phyloP scores from a whole-genome alignment of 2,113 vertebrate genomes.

The Mormoops blainvillei region DNA sequence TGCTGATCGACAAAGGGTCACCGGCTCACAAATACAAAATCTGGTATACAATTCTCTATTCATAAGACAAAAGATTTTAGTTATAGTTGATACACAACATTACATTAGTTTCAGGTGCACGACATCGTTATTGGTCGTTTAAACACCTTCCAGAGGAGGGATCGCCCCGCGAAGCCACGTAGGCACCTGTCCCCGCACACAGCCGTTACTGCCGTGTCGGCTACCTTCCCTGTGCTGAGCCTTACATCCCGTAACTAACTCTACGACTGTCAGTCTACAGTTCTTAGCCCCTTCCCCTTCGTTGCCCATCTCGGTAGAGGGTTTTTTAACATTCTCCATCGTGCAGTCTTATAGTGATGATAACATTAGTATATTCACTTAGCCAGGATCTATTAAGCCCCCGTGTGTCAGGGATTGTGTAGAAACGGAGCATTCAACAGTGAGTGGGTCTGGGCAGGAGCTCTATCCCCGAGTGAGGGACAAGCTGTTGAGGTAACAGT shows the following conservation, averaged over 20 bases:
- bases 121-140: neutral
- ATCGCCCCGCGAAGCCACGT: rapidly evolving
- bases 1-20: neutral
- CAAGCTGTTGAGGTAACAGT: rapidly evolving
- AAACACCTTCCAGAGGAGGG: rapidly evolving
- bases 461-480: neutral
- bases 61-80: neutral
- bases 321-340: neutral
- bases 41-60: neutral
- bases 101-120: neutral
- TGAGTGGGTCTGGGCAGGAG: rapidly evolving
- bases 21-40: neutral
- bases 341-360: rapidly evolving
- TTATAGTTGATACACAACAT: too few species aligned
- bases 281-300: neutral
- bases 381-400: neutral
- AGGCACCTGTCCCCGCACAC: neutral
- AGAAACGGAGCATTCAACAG: neutral
- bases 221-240: rapidly evolving
- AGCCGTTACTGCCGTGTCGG: neutral
- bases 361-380: too few species aligned
- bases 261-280: neutral
- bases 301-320: too few species aligned
- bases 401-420: neutral
- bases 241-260: neutral